Base-by-base conservation (phyloP, 2,888 invertebrate genomes). In the Callosobruchus maculatus region DNA sequence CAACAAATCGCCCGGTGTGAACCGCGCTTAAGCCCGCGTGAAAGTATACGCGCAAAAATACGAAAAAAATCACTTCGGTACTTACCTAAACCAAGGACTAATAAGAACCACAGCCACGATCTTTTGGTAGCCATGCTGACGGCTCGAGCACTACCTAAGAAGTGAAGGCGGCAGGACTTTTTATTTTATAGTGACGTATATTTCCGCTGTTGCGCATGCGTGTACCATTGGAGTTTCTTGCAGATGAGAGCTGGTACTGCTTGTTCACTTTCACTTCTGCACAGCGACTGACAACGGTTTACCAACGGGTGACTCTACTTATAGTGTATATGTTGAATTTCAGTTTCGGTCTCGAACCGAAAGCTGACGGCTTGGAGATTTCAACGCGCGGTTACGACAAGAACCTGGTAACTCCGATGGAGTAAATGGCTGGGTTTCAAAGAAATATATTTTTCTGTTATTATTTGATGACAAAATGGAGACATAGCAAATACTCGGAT, bases 41-140 rank as follows among this genome's bases (percentile, higher is more conserved):
- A 49, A 49, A 49, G 18, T 18, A 18, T 49, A 7, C 49, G 13
- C 49, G 49, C 49, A 49, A 49, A 49, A 49, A 49, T 49, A 49
- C 13, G 1, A 49, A 18, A 49, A 49, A 13, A 49, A 49, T n/a
- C 4, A 49, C 26, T 49, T 7, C 49, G 1, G 49, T 75, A 88
- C 88, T 88, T 80, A 88, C 88, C 87, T 74, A 85, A 77, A 74
- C 86, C 87, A 70, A 86, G 78, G 73, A 88, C 80, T 77, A 81
- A 77, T 74, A 88, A 85, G 85, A 84, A 85, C 85, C 87, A 88
- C 87, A 88, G 85, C 87, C 87, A 88, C 83, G 87, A 80, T 79
- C 82, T 84, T 82, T 85, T 86, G 83, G 81, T 82, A 83, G 85
- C 87, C 88, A 88, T 88, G 85, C 85, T 85, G 82, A 82, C 79